Evolutionary conservation across 1,140 invertebrate genomes (phyloP).

Genomic region (Orius laevigatus): DNA sequence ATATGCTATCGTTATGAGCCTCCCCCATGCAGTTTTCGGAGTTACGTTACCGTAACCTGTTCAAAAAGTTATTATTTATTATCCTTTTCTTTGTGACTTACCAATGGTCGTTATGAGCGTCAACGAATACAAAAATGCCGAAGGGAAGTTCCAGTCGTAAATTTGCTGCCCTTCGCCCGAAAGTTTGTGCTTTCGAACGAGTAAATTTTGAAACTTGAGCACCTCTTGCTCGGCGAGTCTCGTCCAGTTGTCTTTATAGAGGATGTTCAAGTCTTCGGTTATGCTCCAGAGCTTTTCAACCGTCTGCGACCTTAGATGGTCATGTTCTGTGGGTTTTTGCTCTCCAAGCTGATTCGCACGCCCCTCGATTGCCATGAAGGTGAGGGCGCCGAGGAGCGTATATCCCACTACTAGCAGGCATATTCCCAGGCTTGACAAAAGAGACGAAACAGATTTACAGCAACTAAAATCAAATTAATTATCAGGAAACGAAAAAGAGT

Average conservation of each 20-base stretch:
- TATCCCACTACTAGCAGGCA: constrained; percentile 76
- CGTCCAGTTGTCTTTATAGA: constrained; percentile 92
- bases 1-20: constrained; percentile 71
- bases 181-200: constrained; percentile 27
- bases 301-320: constrained; percentile 34
- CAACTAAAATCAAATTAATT: constrained; percentile 11
- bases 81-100: constrained; percentile 33
- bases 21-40: constrained; percentile 72
- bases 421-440: constrained; percentile 38
- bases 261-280: constrained; percentile 81
- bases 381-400: constrained; percentile 77
- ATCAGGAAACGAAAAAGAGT: background rate
- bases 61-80: constrained; percentile 6
- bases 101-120: constrained; percentile 93
- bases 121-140: constrained; percentile 83
- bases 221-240: constrained; percentile 65
- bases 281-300: constrained; percentile 81
- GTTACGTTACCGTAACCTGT: constrained; percentile 85
- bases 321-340: constrained; percentile 10
- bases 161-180: constrained; percentile 27
- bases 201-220: constrained; percentile 60
- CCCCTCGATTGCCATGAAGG: constrained; percentile 78
- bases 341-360: constrained; percentile 19
- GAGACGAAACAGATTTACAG: constrained; percentile 18
- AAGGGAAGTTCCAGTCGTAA: constrained; percentile 76